Conservation (phyloP, 2,888 invertebrate species). For the Andrena bucephala region DNA sequence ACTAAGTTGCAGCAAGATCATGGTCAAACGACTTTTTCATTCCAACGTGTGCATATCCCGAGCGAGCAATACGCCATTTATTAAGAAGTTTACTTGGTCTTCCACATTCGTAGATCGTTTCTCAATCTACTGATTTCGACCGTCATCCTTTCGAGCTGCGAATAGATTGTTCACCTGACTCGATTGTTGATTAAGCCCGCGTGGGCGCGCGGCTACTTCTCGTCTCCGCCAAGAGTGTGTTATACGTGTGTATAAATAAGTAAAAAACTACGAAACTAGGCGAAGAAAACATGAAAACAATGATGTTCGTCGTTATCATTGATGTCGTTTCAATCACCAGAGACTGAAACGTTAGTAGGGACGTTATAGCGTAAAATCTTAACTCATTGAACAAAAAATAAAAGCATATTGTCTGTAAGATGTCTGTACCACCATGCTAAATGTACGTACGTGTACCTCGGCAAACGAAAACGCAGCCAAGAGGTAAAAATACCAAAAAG, state of each 20-base stretch:
- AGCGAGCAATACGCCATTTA: constrained; percentile 63
- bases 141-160: constrained; percentile 15
- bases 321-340: constrained; percentile 66
- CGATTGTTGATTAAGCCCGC: background rate
- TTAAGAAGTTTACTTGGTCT: constrained; percentile 66
- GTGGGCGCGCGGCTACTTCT: constrained; percentile 1
- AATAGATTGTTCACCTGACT: background rate
- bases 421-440: constrained; percentile 68
- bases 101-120: constrained; percentile 61
- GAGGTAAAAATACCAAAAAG: background rate
- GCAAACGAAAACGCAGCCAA: constrained; percentile 17
- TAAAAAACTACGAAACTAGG: constrained; percentile 48
- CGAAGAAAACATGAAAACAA: constrained; percentile 32
- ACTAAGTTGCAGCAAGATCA: constrained; percentile 37
- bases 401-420: constrained; percentile 66
- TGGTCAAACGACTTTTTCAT: constrained; percentile 28
- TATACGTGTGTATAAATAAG: constrained; percentile 54
- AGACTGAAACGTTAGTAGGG: constrained; percentile 68
- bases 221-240: constrained; percentile 38
- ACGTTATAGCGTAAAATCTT: constrained; percentile 62
- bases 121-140: constrained; percentile 42
- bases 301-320: constrained; percentile 70
- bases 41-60: constrained; percentile 61
- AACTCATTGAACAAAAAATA: constrained; percentile 35
- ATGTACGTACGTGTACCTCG: constrained; percentile 58